These are phyloP conservation scores for Aegotheles bennettii DNA, from an alignment of 2,113 vertebrate genomes.

Conservation along the genomic window DNA sequence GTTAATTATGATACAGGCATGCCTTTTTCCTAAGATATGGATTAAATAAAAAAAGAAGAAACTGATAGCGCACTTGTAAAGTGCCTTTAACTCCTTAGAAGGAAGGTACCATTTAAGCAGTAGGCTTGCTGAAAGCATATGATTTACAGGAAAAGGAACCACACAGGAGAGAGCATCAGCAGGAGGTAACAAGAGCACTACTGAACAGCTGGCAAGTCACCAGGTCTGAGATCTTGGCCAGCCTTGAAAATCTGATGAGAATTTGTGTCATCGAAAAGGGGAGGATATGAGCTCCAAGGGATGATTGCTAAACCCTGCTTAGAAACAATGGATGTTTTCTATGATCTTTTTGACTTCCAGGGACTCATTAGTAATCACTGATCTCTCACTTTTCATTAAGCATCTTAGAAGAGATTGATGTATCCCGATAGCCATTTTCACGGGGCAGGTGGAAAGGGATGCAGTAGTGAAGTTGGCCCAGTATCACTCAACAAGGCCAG, in stretches of 20 bases:
- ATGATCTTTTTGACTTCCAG: not conserved
- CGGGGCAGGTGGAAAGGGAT: not conserved
- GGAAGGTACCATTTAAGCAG: not conserved
- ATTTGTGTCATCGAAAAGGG: not conserved
- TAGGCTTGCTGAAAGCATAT: not conserved
- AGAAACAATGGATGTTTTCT: not conserved
- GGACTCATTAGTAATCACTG: not conserved
- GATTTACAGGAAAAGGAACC: not conserved
- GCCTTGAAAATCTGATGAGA: not conserved
- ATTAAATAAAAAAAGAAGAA: not conserved
- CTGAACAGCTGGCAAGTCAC: not conserved
- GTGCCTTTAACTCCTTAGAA: not conserved
- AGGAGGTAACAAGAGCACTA: not conserved
- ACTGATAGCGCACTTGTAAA: not conserved
- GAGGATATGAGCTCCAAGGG: not conserved
- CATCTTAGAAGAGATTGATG: not conserved
- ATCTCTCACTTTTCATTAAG: not conserved
- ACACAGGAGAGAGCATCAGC: not conserved
- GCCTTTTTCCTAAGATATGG: not conserved
- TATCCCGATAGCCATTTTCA: not conserved
- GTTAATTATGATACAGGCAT: not conserved
- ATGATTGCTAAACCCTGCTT: not conserved
- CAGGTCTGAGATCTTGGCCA: not conserved
- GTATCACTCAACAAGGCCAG: not conserved
- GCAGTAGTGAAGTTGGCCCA: not conserved